phyloP scores from a whole-genome alignment of 2,888 invertebrate genomes.

The Phymatocera aterrima region DNA sequence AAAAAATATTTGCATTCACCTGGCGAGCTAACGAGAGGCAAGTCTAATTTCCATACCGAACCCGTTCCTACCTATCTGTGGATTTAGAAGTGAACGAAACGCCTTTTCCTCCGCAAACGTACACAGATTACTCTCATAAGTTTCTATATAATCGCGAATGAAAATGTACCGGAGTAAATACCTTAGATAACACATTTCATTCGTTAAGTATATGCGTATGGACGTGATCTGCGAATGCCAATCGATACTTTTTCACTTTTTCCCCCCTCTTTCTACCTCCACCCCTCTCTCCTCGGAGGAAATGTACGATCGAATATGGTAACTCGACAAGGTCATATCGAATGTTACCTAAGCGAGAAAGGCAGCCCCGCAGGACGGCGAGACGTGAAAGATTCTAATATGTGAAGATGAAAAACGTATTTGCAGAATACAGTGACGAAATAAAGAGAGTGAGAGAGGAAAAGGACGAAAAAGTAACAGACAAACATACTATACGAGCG shows the following conservation, averaged over 20 bases:
- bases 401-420: not conserved
- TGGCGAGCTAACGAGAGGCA: not conserved
- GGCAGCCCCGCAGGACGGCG: not conserved
- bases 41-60: not conserved
- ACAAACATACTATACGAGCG: not conserved
- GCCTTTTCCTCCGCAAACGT: not conserved
- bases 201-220: not conserved
- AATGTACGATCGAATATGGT: conserved; percentile 15
- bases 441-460: not conserved
- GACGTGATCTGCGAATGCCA: conserved; percentile 23
- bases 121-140: not conserved
- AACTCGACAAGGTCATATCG: conserved; percentile 14
- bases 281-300: not conserved
- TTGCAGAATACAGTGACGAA: not conserved
- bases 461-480: not conserved
- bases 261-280: too few species aligned
- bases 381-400: not conserved
- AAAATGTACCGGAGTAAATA: not conserved
- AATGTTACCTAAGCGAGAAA: conserved; percentile 22
- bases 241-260: not conserved
- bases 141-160: not conserved
- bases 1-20: not conserved
- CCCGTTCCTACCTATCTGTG: too few species aligned
- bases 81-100: conserved; percentile 2
- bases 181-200: not conserved